These are phyloP conservation scores for Latrodectus elegans DNA, from an alignment of 2,888 invertebrate species.

Conservation along the genomic window DNA sequence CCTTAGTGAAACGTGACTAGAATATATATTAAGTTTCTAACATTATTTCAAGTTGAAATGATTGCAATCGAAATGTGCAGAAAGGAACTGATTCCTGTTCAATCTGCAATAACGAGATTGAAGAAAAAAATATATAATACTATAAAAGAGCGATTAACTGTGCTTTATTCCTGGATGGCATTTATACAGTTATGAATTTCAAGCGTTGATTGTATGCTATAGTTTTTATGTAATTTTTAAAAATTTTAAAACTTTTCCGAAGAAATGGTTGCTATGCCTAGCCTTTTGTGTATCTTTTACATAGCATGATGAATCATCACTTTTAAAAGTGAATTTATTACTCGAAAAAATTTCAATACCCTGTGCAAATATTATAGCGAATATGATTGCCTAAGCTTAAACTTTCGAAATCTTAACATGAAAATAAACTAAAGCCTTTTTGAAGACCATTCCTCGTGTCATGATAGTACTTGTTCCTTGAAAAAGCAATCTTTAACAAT, in stretches of 20 bases:
- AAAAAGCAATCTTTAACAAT: background rate
- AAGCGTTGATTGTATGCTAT: conserved; percentile 38
- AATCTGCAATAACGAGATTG: conserved; percentile 67
- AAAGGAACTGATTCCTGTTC: conserved; percentile 66
- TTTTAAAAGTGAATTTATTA: conserved; percentile 54
- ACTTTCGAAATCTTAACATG: conserved; percentile 28
- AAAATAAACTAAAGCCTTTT: conserved; percentile 32
- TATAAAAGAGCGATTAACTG: conserved; percentile 38
- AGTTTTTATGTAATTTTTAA: conserved; percentile 37
- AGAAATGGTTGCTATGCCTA: conserved; percentile 54
- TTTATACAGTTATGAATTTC: conserved; percentile 59
- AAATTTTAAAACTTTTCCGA: conserved; percentile 24
- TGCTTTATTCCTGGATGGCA: conserved; percentile 30
- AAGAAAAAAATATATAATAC: too few species aligned
- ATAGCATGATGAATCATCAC: conserved; percentile 9
- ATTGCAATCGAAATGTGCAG: conserved; percentile 27
- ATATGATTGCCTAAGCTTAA: conserved; percentile 36
- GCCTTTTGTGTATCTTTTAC: conserved; percentile 8
- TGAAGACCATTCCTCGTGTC: conserved; percentile 40
- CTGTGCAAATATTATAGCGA: conserved; percentile 31
- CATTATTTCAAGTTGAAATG: conserved; percentile 20
- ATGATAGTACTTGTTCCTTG: conserved; percentile 41
- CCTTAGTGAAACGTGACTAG: too few species aligned
- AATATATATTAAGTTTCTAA: too few species aligned
- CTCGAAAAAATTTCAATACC: conserved; percentile 30